Conservation (phyloP, 2,888 invertebrate genomes). For the Nezara viridula region DNA sequence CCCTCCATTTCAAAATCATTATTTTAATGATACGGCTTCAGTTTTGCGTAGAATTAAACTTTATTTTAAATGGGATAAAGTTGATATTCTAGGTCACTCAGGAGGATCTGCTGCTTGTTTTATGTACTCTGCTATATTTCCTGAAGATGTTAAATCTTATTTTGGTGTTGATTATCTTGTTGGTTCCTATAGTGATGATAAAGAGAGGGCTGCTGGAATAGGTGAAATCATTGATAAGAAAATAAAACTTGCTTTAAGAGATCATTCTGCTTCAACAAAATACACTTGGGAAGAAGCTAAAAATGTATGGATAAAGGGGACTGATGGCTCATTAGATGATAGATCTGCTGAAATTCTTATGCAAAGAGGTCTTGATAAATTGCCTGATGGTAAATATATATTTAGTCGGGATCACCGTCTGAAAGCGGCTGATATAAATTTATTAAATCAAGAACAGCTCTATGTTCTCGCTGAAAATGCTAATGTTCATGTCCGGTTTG, state of each 20-base stretch:
- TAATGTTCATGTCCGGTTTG: constrained; percentile 76
- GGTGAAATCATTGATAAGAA: constrained; percentile 61
- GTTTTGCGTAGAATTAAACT: constrained; percentile 79
- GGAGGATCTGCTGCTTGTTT: constrained; percentile 85
- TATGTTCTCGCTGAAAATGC: constrained; percentile 67
- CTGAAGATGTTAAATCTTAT: constrained; percentile 78
- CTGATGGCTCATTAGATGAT: constrained; percentile 73
- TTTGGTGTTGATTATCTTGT: constrained; percentile 76
- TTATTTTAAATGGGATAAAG: constrained; percentile 81
- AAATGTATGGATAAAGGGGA: constrained; percentile 73
- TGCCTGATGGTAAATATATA: constrained; percentile 73
- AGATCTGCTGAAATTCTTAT: constrained; percentile 72
- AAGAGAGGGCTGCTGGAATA: constrained; percentile 25
- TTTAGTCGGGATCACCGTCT: constrained; percentile 78
- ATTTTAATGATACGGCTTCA: constrained; percentile 60
- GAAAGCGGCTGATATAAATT: constrained; percentile 68
- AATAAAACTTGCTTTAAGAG: constrained; percentile 61
- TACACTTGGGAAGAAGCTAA: constrained; percentile 64
- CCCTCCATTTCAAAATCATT: constrained; percentile 69
- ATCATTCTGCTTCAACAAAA: constrained; percentile 56
- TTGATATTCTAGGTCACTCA: constrained; percentile 83
- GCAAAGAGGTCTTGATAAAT: constrained; percentile 73
- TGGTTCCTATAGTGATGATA: constrained; percentile 57
- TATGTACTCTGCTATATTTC: constrained; percentile 83
- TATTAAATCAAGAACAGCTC: constrained; percentile 56